phyloP scores from a whole-genome alignment of 2,113 vertebrate species.

The Ivindomyrus marchei region DNA sequence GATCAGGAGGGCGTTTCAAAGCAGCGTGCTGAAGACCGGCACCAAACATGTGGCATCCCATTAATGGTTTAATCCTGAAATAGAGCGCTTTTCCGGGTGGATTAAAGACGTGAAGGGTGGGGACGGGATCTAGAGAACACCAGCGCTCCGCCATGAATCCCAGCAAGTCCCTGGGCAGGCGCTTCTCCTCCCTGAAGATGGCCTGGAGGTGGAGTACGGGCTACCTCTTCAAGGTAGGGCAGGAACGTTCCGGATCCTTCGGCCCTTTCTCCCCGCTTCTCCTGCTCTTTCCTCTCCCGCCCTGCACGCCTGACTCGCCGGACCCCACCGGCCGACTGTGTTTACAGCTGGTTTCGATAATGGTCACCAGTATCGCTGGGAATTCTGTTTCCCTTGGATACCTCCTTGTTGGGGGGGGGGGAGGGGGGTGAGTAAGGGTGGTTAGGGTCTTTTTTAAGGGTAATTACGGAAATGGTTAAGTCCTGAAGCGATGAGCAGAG shows the following conservation, averaged over 20 bases:
- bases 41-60: slow-evolving; percentile 44
- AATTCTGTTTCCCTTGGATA: neutral
- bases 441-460: slow-evolving; percentile 10
- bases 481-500: slow-evolving; percentile 24
- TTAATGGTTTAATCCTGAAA: slow-evolving; percentile 47
- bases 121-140: slow-evolving; percentile 25
- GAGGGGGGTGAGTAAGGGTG: neutral
- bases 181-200: slow-evolving; percentile 59
- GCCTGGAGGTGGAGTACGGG: slow-evolving; percentile 70
- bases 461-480: slow-evolving; percentile 35
- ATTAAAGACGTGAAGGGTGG: slow-evolving; percentile 20
- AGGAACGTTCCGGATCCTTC: neutral
- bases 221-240: slow-evolving; percentile 59
- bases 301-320: slow-evolving; percentile 60
- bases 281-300: slow-evolving; percentile 22
- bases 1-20: slow-evolving; percentile 11
- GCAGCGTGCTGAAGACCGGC: slow-evolving; percentile 33
- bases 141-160: slow-evolving; percentile 53
- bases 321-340: slow-evolving; percentile 57
- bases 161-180: slow-evolving; percentile 57
- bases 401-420: neutral
- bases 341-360: slow-evolving; percentile 70
- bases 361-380: slow-evolving; percentile 27
- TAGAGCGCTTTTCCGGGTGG: slow-evolving; percentile 39
- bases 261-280: slow-evolving; percentile 33